Evolutionary conservation across 2,113 vertebrate species (phyloP).

Genomic region (Anas platyrhynchos): DNA sequence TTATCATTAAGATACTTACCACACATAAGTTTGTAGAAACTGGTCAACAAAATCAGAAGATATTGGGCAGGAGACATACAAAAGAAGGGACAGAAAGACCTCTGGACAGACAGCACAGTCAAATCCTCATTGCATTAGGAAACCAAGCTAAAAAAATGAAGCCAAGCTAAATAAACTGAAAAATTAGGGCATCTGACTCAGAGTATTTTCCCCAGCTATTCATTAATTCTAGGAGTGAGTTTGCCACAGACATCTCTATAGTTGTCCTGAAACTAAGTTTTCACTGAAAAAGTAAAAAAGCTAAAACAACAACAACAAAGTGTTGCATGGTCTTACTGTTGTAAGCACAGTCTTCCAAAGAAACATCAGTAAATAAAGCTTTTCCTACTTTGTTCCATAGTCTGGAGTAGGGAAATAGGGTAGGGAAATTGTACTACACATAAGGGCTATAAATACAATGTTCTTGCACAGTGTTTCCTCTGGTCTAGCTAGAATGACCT

Average conservation of each 20-base stretch:
- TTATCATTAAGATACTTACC: background rate
- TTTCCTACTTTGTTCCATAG: background rate
- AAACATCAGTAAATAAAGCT: background rate
- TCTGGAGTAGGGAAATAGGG: background rate
- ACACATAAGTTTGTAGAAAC: background rate
- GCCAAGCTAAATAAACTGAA: background rate
- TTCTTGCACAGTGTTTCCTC: background rate
- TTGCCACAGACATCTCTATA: background rate
- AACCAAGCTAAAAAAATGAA: background rate
- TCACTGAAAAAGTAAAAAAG: background rate
- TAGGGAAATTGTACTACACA: background rate
- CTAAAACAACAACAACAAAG: background rate
- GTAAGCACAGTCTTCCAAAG: background rate
- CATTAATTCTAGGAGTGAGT: background rate
- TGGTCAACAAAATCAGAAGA: background rate
- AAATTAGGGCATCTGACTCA: background rate
- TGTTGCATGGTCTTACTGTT: background rate
- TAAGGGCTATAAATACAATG: background rate
- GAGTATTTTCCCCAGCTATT: background rate
- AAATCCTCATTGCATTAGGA: background rate
- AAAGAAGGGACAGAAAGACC: background rate
- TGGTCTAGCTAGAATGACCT: constrained; percentile 8
- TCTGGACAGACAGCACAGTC: background rate
- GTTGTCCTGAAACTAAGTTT: background rate
- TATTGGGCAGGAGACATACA: background rate